Conservation (phyloP, 2,113 vertebrate species). For the Anoplopoma fimbria region DNA sequence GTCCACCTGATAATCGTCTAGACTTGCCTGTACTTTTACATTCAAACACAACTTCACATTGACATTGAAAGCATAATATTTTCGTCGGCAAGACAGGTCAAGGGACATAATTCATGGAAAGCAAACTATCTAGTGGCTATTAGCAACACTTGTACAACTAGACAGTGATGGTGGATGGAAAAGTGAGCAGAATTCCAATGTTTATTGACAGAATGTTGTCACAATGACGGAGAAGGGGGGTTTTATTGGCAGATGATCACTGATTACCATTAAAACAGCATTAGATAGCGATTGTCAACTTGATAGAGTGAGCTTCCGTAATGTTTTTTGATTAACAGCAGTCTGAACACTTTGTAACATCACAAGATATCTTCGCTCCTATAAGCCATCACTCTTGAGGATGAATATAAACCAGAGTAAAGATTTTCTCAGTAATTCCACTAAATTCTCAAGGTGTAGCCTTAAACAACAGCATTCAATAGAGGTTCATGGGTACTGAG, state of each 20-base stretch:
- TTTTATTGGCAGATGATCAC: neutral
- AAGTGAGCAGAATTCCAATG: neutral
- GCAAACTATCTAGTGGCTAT: neutral
- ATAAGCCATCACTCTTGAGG: neutral
- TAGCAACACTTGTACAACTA: neutral
- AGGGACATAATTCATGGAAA: neutral
- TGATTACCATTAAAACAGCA: neutral
- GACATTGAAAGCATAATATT: neutral
- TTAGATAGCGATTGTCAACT: neutral
- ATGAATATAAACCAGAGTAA: neutral
- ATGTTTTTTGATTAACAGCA: conserved; percentile 14
- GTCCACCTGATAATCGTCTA: neutral
- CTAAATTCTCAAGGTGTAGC: neutral
- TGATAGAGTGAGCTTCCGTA: too few relatives aligned
- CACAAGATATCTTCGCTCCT: neutral
- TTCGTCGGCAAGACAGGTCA: neutral
- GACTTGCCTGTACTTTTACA: neutral
- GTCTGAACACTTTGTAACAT: neutral
- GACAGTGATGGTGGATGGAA: neutral
- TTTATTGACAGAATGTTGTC: neutral
- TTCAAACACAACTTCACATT: neutral
- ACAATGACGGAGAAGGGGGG: neutral
- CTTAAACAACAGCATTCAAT: neutral
- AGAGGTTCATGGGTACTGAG: neutral
- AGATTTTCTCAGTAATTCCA: neutral